phyloP scores from a whole-genome alignment of 2,888 invertebrate genomes.

The Caenorhabditis sp. region DNA sequence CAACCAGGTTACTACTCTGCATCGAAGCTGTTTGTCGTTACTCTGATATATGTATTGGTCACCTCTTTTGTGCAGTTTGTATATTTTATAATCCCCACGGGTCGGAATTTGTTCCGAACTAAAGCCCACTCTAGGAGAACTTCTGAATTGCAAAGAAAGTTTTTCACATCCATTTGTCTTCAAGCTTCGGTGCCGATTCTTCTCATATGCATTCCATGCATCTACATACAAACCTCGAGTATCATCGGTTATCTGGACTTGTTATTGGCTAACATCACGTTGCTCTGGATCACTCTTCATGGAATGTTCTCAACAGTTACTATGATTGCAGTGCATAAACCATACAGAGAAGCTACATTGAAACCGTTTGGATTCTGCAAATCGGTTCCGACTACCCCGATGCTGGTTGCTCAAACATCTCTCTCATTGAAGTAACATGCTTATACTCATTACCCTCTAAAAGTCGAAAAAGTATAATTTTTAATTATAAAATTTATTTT shows the following conservation, averaged over 20 bases:
- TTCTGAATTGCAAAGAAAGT: neutral
- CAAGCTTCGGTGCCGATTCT: neutral
- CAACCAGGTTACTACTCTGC: neutral
- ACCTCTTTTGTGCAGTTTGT: too few relatives aligned
- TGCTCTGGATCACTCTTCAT: constrained; percentile 10
- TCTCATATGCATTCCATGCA: neutral
- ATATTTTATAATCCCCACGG: neutral
- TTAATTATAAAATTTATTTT: too few relatives aligned
- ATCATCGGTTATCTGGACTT: neutral
- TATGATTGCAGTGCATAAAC: constrained; percentile 12
- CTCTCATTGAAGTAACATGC: neutral
- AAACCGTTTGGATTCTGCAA: neutral
- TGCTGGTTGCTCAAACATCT: neutral
- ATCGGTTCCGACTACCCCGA: neutral
- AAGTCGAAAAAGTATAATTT: too few relatives aligned
- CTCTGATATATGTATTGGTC: too few relatives aligned
- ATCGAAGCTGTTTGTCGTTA: too few relatives aligned
- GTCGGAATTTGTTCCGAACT: neutral
- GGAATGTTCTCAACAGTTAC: neutral
- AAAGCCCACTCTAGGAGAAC: constrained; percentile 14
- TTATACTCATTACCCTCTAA: too few relatives aligned
- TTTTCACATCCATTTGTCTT: constrained; percentile 3
- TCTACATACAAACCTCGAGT: neutral
- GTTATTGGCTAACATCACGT: neutral
- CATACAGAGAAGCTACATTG: neutral